phyloP scores from a whole-genome alignment of 2,113 vertebrate genomes.

The Neolamprologus brichardi region DNA sequence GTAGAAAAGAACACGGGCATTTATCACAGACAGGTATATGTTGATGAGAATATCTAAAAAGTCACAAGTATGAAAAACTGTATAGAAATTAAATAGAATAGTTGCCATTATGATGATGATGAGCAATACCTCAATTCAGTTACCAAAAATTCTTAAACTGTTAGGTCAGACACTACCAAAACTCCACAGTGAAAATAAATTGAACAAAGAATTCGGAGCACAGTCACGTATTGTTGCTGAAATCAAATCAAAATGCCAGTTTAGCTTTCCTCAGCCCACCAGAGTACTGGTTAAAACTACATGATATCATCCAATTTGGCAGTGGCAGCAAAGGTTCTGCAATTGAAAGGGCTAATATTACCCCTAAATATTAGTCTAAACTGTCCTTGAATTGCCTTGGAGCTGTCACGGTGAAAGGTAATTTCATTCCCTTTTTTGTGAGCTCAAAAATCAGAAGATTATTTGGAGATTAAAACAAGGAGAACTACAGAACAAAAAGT shows the following conservation, averaged over 20 bases:
- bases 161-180: background rate
- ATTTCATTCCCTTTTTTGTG: constrained; percentile 74
- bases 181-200: background rate
- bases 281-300: constrained; percentile 14
- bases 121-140: background rate
- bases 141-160: background rate
- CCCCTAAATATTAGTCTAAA: background rate
- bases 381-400: constrained; percentile 51
- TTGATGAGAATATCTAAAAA: background rate
- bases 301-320: constrained; percentile 9
- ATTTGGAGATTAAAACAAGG: constrained; percentile 67
- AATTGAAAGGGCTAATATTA: background rate
- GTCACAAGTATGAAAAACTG: background rate
- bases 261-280: constrained; percentile 26
- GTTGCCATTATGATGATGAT: background rate
- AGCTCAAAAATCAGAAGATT: constrained; percentile 78
- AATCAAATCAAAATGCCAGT: constrained; percentile 38
- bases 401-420: constrained; percentile 69
- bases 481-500: constrained; percentile 52
- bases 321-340: background rate
- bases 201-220: background rate
- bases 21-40: background rate
- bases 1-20: background rate
- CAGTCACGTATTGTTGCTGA: background rate
- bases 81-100: background rate